Conservation (phyloP, 2,797 vertebrate species). For the Anguilla anguilla region DNA sequence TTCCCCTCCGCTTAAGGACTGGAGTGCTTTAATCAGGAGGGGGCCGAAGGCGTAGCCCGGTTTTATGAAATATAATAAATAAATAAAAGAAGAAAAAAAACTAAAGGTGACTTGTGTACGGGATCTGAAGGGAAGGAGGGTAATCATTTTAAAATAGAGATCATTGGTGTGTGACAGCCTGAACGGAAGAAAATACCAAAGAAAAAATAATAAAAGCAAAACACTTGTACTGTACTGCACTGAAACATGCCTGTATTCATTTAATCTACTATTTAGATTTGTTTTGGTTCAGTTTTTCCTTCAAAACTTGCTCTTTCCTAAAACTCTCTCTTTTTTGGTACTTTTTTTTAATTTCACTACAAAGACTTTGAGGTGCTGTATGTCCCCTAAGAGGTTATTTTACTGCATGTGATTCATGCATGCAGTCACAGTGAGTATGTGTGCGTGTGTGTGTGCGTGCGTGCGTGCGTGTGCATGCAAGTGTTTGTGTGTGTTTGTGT, state of each 20-base stretch:
- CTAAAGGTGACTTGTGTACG: neutral
- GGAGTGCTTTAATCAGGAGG: neutral
- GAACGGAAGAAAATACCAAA: neutral
- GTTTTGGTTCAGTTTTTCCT: too few relatives aligned
- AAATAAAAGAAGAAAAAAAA: neutral
- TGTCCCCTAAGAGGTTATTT: neutral
- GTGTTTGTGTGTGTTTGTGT: neutral
- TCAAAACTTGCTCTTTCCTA: neutral
- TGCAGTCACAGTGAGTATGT: neutral
- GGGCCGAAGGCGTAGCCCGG: neutral
- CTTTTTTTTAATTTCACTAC: neutral
- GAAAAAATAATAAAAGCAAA: neutral
- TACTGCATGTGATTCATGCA: neutral
- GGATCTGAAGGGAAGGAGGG: neutral
- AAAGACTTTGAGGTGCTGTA: neutral
- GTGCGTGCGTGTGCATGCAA: neutral
- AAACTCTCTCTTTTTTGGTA: neutral
- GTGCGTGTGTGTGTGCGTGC: neutral
- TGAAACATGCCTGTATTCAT: too few relatives aligned
- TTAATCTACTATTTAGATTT: too few relatives aligned
- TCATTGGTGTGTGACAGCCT: neutral
- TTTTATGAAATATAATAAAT: neutral
- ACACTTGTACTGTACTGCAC: neutral
- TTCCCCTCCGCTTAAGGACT: slow-evolving; percentile 43
- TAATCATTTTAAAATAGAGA: neutral